A percentile compares a stretch with the other conserved stretches of the same genome.
These are phyloP conservation scores for Noctua janthe DNA, from an alignment of 2,888 invertebrate species.

Conservation along the genomic window DNA sequence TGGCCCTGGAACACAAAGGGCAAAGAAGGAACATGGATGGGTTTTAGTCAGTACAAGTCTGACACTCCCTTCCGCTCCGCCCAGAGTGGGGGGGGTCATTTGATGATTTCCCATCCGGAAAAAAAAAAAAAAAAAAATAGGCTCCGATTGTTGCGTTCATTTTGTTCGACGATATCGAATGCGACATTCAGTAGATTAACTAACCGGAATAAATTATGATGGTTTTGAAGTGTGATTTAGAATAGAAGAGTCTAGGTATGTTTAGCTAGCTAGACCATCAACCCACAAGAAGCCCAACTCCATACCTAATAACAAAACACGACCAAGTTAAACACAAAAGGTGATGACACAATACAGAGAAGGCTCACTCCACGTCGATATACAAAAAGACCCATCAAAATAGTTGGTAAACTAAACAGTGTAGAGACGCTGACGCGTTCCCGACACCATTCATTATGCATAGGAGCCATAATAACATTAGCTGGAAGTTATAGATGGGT, in stretches of 20 bases:
- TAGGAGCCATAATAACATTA: conserved; percentile 45
- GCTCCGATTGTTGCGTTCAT: too few species aligned
- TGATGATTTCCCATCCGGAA: too few species aligned
- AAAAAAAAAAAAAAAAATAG: too few species aligned
- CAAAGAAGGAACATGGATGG: too few species aligned
- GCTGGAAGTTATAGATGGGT: conserved; percentile 50
- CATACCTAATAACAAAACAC: conserved; percentile 12
- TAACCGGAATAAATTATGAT: background rate
- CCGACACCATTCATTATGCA: conserved; percentile 43
- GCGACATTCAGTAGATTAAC: background rate
- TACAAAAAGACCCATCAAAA: conserved; percentile 48
- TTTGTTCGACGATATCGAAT: background rate
- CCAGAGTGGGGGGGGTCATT: too few species aligned
- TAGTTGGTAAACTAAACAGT: conserved; percentile 50
- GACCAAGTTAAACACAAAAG: conserved; percentile 24
- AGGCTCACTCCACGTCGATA: background rate
- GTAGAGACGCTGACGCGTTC: conserved; percentile 36
- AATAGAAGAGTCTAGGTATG: background rate
- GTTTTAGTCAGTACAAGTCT: too few species aligned
- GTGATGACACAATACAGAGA: conserved; percentile 5
- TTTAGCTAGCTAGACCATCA: background rate
- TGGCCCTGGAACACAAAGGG: too few species aligned
- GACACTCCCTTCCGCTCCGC: too few species aligned
- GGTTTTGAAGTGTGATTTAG: background rate
- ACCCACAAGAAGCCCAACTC: background rate